Conservation (phyloP, 2,888 invertebrate species). For the Drosophila heteroneura region DNA sequence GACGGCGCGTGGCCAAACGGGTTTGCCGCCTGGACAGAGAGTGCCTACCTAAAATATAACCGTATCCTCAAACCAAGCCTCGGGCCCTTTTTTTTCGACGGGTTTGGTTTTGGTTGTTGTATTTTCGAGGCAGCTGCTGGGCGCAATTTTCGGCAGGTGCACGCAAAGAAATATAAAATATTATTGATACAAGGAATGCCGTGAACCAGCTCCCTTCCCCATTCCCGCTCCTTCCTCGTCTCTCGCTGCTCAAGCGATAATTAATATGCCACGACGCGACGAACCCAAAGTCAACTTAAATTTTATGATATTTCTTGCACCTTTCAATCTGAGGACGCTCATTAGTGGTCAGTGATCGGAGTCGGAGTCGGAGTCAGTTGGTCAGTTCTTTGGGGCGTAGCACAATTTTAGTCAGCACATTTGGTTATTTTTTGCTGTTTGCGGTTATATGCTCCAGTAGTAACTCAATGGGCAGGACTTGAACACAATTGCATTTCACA, state of each 20-base stretch:
- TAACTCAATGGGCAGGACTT: conserved; percentile 33
- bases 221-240: not conserved
- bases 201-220: conserved; percentile 8
- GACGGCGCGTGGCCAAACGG: conserved; percentile 59
- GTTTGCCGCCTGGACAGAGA: conserved; percentile 31
- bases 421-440: conserved; percentile 14
- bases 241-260: conserved; percentile 43
- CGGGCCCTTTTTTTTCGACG: conserved; percentile 13
- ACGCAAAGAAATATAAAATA: conserved; percentile 56
- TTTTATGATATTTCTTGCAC: conserved; percentile 70
- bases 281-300: conserved; percentile 16
- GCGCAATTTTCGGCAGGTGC: conserved; percentile 70
- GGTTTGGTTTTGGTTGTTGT: conserved; percentile 20
- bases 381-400: conserved; percentile 53
- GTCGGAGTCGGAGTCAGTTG: conserved; percentile 9
- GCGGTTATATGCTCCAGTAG: conserved; percentile 55
- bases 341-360: conserved; percentile 59
- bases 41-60: conserved; percentile 10
- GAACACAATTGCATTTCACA: not conserved
- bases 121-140: conserved; percentile 47
- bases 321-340: conserved; percentile 50
- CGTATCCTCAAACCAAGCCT: conserved; percentile 6
- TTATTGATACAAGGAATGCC: conserved; percentile 61
- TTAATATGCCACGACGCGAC: conserved; percentile 60
- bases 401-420: conserved; percentile 41